phyloP scores from a whole-genome alignment of 1,140 invertebrate species.

The Oreohelix idahoensis region DNA sequence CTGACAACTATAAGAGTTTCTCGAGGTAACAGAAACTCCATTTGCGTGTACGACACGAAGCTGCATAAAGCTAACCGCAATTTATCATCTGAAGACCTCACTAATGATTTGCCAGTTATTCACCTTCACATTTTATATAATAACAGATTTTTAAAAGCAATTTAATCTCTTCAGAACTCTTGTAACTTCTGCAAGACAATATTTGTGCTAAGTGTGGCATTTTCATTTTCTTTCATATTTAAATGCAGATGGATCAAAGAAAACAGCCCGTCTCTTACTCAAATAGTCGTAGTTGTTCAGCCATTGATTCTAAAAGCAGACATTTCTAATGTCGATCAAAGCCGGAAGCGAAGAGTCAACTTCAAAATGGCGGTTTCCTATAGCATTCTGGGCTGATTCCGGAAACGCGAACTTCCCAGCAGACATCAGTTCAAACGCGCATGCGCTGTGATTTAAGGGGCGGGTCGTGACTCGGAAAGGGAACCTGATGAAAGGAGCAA shows the following conservation, averaged over 20 bases:
- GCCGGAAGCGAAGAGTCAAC: conserved; percentile 11
- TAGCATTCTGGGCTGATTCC: not conserved
- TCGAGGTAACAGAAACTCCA: not conserved
- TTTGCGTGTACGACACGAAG: not conserved
- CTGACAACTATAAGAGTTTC: too few species aligned
- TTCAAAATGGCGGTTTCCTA: conserved; percentile 4
- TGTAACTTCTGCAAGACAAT: not conserved
- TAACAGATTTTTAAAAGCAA: not conserved
- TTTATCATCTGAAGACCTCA: not conserved
- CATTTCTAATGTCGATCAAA: not conserved
- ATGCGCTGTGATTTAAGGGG: not conserved
- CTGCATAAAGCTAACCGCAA: not conserved
- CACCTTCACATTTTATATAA: not conserved
- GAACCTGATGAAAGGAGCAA: not conserved
- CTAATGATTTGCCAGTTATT: not conserved
- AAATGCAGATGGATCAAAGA: conserved; percentile 1
- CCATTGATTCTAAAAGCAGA: not conserved
- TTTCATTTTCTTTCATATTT: not conserved
- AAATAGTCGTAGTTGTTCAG: not conserved
- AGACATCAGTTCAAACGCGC: not conserved
- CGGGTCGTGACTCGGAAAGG: not conserved
- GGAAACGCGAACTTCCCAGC: not conserved
- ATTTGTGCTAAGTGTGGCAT: not conserved
- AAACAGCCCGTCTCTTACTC: not conserved
- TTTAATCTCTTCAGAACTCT: not conserved